phyloP scores from a whole-genome alignment of 2,888 invertebrate species.

The Hypomecis atomaria region DNA sequence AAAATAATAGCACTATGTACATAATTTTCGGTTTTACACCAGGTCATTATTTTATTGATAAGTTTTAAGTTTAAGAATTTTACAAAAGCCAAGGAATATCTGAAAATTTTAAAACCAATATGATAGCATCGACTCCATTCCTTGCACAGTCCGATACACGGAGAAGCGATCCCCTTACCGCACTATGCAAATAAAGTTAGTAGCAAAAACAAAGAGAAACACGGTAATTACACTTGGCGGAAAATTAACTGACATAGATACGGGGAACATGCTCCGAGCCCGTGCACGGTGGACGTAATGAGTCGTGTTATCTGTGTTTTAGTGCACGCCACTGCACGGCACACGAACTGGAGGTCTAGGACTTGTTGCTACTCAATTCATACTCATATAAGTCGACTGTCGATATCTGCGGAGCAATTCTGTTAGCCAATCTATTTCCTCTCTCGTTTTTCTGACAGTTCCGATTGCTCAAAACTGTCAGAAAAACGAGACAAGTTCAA shows the following conservation, averaged over 20 bases:
- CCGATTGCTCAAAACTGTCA: too few species aligned
- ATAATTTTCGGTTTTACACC: too few species aligned
- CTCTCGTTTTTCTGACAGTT: too few species aligned
- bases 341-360: constrained; percentile 5
- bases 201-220: constrained; percentile 83
- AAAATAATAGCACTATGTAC: too few species aligned
- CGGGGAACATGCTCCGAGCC: constrained; percentile 66
- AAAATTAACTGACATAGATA: constrained; percentile 83
- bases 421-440: too few species aligned
- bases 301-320: constrained; percentile 69
- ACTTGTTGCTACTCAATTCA: background rate
- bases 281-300: constrained; percentile 71
- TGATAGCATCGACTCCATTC: constrained; percentile 50
- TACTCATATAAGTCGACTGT: too few species aligned
- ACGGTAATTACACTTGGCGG: constrained; percentile 82
- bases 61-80: too few species aligned
- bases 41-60: too few species aligned
- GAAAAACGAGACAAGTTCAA: too few species aligned
- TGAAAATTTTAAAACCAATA: constrained; percentile 1
- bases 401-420: too few species aligned
- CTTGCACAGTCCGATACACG: constrained; percentile 49
- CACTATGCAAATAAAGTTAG: constrained; percentile 83
- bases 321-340: constrained; percentile 43
- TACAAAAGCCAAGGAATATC: background rate
- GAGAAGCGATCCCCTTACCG: constrained; percentile 65